Evolutionary conservation across 2,888 invertebrate species (phyloP), one percentile per base, ranked within the genome.

Genomic region (Galerucella pusilla): DNA sequence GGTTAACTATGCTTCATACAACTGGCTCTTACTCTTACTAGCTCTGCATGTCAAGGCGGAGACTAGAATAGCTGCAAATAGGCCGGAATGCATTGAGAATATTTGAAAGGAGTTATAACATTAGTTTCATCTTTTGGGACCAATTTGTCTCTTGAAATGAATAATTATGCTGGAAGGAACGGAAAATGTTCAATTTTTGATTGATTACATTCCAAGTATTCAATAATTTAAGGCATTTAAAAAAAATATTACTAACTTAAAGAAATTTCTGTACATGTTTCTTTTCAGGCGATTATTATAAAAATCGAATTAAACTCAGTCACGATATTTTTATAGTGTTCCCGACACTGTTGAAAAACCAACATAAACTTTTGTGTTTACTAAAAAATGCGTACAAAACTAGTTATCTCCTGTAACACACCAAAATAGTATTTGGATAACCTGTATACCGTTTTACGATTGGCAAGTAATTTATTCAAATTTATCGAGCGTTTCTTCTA

Each of bases 401-500:
- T 46, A 65, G 46, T 46, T 45, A 20, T 46, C 46, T 46, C 14
- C 64, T 45, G 63, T 35, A 46, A 46, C 20, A 49, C 16, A 65
- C 45, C 64, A 65, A 45, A 65, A 65, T 46, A 46, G n/a, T 65
- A 46, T 57, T 49, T 65, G 64, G 64, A 20, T 65, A 63, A 28
- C 16, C 63, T 63, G 63, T 63, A 63, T 45, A 63, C 42, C 35
- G 42, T 63, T 65, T 65, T 20, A 46, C 45, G 12, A 16, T 52
- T 14, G 69, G 74, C 69, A 74, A 68, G 69, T 52, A 66, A 14
- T 20, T 72, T 64, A 78, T 54, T 85, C 84, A 77, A 84, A 86
- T 69, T 83, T 81, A 84, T 88, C 89, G 77, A 91, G 85, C n/a
- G 91, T 90, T 63, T 90, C 90, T 86, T 94, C 93, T 80, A 96